Evolutionary conservation across 2,113 vertebrate species (phyloP).

Genomic region (Pachyramphus minor): DNA sequence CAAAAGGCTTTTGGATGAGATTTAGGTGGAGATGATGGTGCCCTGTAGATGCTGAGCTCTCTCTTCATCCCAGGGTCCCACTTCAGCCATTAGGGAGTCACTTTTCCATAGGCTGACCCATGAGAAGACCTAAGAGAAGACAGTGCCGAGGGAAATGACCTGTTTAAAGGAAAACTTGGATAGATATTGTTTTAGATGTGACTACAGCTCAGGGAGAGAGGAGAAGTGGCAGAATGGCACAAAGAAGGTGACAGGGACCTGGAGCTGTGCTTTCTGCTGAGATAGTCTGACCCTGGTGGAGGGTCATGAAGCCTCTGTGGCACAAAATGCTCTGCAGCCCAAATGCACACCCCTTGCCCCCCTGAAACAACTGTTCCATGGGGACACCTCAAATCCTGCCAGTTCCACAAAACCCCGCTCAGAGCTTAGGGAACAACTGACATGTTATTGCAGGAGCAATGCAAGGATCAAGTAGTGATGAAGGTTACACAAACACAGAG

Average conservation of each 20-base stretch:
- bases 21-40: neutral
- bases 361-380: neutral
- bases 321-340: neutral
- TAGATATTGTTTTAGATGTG: neutral
- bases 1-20: neutral
- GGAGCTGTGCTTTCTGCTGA: neutral
- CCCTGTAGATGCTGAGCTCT: neutral
- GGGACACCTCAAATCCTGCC: neutral
- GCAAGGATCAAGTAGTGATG: neutral
- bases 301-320: neutral
- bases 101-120: neutral
- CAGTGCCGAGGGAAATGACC: neutral
- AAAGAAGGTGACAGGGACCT: neutral
- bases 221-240: neutral
- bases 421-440: rapidly evolving
- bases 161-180: neutral
- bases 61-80: neutral
- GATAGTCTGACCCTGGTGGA: neutral
- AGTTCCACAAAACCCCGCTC: rapidly evolving
- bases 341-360: rapidly evolving
- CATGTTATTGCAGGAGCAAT: neutral
- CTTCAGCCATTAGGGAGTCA: neutral
- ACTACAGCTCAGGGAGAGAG: neutral
- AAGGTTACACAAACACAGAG: neutral
- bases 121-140: neutral